A percentile compares a stretch with the other conserved stretches of the same genome.
Evolutionary conservation across 2,888 invertebrate genomes (phyloP).

Genomic region (Deilephila elpenor): DNA sequence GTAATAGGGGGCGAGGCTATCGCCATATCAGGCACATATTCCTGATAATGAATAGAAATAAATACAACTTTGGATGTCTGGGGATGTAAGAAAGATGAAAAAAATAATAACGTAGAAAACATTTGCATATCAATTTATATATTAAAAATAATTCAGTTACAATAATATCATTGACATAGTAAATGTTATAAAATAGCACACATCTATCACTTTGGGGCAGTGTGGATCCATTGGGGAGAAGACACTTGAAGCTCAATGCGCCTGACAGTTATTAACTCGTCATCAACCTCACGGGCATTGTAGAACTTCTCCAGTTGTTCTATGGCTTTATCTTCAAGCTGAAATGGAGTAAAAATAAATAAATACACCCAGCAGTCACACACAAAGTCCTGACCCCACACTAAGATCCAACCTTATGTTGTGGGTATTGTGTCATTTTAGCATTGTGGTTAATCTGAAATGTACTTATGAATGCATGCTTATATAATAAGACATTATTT

Average conservation of each 20-base stretch:
- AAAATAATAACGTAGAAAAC: not conserved
- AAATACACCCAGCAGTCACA: not conserved
- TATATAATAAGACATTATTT: too few species aligned
- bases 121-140: not conserved
- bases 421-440: too few species aligned
- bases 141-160: slow-evolving; percentile 42
- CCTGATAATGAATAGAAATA: too few species aligned
- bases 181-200: slow-evolving; percentile 65
- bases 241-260: slow-evolving; percentile 86
- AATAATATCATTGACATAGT: slow-evolving; percentile 33
- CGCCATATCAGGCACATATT: too few species aligned
- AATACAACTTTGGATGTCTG: too few species aligned
- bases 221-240: slow-evolving; percentile 86
- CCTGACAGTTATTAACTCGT: slow-evolving; percentile 89
- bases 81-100: not conserved
- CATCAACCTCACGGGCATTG: slow-evolving; percentile 87
- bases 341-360: slow-evolving; percentile 48
- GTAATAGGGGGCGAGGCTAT: too few species aligned
- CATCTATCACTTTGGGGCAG: slow-evolving; percentile 68
- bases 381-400: too few species aligned
- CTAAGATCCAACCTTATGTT: too few species aligned
- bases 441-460: too few species aligned
- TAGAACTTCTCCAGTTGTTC: slow-evolving; percentile 91
- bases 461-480: too few species aligned
- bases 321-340: slow-evolving; percentile 95